Percentiles rank a stretch among this genome's conserved stretches.
Evolutionary conservation across 2,797 vertebrate genomes (phyloP).

Genomic region (Malacoraja senta): DNA sequence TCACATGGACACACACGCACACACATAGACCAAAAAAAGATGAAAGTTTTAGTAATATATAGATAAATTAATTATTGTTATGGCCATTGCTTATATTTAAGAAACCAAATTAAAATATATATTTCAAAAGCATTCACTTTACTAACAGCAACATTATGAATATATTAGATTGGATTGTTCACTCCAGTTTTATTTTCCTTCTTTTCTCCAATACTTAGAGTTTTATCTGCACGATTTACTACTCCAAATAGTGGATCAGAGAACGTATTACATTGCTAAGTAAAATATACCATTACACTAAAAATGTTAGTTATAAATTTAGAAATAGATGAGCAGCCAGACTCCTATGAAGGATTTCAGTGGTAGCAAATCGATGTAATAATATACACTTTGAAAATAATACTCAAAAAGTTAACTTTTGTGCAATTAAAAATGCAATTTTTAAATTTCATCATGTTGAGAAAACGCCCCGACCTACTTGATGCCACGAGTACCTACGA

Average conservation of each 20-base stretch:
- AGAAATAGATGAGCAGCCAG: neutral
- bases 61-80: no score
- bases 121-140: neutral
- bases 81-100: neutral
- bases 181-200: neutral
- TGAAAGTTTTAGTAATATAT: no score
- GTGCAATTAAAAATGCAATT: no score
- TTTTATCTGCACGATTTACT: neutral
- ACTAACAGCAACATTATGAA: neutral
- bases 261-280: no score
- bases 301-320: slow-evolving; percentile 12
- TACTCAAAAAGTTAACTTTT: no score
- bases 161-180: neutral
- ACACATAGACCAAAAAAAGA: no score
- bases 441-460: no score
- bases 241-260: neutral
- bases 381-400: no score
- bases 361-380: neutral
- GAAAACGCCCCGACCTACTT: no score
- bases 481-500: no score
- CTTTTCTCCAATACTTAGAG: neutral
- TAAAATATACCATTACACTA: neutral
- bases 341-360: neutral
- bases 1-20: no score
- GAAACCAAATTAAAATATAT: neutral